Conservation (phyloP, 2,888 invertebrate species). For the Petrolisthes cinctipes region DNA sequence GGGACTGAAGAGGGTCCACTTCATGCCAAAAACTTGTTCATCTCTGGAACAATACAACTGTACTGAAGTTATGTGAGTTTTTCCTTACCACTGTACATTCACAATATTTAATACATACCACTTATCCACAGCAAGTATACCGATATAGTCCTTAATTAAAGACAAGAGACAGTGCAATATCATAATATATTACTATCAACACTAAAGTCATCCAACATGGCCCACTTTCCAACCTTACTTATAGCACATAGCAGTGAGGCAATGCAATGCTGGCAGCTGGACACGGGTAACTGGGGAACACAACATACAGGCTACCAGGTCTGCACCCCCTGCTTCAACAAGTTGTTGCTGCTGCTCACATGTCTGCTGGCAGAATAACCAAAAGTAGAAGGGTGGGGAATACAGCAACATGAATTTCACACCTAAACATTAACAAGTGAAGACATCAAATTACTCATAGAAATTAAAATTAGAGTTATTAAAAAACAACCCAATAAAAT, state of each 20-base stretch:
- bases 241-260: constrained; percentile 75
- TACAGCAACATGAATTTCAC: background rate
- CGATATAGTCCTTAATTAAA: background rate
- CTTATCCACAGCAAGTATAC: too few species aligned
- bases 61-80: too few species aligned
- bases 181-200: background rate
- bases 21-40: too few species aligned
- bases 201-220: background rate
- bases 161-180: background rate
- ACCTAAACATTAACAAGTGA: background rate
- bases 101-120: too few species aligned
- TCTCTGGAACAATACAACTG: too few species aligned
- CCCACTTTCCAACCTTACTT: constrained; percentile 44
- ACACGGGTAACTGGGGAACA: constrained; percentile 78
- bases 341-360: constrained; percentile 64
- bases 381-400: too few species aligned
- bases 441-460: background rate
- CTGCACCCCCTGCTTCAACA: constrained; percentile 63
- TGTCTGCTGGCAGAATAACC: constrained; percentile 29
- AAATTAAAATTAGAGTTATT: background rate
- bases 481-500: too few species aligned
- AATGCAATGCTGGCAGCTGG: constrained; percentile 83
- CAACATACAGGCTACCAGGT: constrained; percentile 72
- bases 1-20: too few species aligned
- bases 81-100: too few species aligned